Evolutionary conservation across 1,140 invertebrate genomes (phyloP).

Genomic region (Aphis gossypii): DNA sequence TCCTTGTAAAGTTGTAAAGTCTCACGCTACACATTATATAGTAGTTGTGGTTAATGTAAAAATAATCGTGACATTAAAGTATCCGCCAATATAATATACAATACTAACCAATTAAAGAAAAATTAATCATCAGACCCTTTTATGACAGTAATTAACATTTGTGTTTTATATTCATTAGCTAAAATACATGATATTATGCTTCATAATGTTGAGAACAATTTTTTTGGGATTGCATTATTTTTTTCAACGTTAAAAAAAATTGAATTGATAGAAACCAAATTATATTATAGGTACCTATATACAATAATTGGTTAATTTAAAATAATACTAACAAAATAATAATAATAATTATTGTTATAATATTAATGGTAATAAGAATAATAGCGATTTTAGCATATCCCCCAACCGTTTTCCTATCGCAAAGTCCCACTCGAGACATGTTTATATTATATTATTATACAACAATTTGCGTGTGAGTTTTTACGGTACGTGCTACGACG

Average conservation of each 20-base stretch:
- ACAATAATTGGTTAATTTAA: background rate
- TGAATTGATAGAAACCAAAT: background rate
- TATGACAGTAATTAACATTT: background rate
- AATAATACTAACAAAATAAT: background rate
- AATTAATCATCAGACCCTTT: background rate
- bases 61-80: background rate
- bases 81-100: background rate
- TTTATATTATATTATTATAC: constrained; percentile 22
- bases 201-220: background rate
- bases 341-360: no score
- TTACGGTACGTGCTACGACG: background rate
- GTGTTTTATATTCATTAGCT: background rate
- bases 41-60: background rate
- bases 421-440: constrained; percentile 42
- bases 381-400: background rate
- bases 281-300: background rate
- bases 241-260: background rate
- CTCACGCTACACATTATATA: no score
- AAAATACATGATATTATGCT: background rate
- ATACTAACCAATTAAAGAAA: background rate
- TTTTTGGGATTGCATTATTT: background rate
- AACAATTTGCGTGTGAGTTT: constrained; percentile 43
- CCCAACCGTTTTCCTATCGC: constrained; percentile 7
- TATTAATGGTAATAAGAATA: background rate
- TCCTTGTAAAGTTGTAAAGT: no score